Percentiles rank a stretch among this genome's conserved stretches.
Conservation (phyloP, 2,113 vertebrate genomes). For the Hiodon alosoides region DNA sequence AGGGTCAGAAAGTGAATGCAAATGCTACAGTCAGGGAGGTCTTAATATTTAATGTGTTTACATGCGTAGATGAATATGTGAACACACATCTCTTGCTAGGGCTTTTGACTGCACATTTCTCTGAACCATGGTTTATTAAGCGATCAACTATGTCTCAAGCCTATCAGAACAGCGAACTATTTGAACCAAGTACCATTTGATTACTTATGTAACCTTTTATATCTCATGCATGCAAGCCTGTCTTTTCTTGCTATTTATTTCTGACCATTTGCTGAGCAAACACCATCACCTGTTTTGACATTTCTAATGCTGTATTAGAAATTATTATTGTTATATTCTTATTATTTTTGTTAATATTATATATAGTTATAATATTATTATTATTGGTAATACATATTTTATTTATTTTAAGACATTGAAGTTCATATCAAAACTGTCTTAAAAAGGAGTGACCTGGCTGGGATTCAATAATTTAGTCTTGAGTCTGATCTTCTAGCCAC, state of each 20-base stretch:
- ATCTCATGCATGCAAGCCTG: background rate
- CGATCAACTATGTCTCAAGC: background rate
- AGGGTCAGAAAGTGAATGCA: constrained; percentile 31
- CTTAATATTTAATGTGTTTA: constrained; percentile 32
- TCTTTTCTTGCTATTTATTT: background rate
- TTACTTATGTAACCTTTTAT: background rate
- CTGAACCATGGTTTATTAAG: background rate
- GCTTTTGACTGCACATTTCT: background rate
- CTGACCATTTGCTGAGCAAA: too few species aligned
- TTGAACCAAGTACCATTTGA: background rate
- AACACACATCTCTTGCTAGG: background rate
- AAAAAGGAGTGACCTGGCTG: background rate
- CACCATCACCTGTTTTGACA: too few species aligned
- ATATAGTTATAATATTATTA: too few species aligned
- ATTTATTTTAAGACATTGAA: too few species aligned
- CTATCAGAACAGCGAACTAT: background rate
- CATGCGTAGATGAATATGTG: constrained; percentile 6
- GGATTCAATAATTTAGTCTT: background rate
- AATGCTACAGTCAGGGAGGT: constrained; percentile 29
- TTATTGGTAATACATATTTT: too few species aligned
- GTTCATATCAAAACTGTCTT: background rate
- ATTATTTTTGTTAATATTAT: too few species aligned
- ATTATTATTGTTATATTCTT: too few species aligned
- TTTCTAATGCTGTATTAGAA: too few species aligned
- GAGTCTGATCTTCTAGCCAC: background rate